Percentiles rank a stretch among this genome's conserved stretches.
Evolutionary conservation across 2,888 invertebrate species (phyloP).

Genomic region (Drosophila sordidula): DNA sequence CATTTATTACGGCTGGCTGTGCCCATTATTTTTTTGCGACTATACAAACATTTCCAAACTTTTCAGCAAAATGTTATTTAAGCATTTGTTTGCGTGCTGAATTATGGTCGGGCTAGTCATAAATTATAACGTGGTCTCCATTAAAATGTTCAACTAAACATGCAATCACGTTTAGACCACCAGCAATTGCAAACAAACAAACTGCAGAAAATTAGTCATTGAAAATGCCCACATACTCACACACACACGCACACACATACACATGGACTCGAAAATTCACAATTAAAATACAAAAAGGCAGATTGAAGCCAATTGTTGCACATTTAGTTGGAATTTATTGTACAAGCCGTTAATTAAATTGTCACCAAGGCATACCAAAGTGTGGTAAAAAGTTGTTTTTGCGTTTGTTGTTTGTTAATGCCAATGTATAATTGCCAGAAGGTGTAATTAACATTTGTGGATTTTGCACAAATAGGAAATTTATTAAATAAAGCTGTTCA

Average conservation of each 20-base stretch:
- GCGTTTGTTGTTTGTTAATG: slow-evolving; percentile 6
- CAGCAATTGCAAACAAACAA: slow-evolving; percentile 13
- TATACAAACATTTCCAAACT: slow-evolving; percentile 23
- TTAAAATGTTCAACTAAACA: slow-evolving; percentile 65
- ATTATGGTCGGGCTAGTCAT: slow-evolving; percentile 35
- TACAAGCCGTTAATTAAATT: slow-evolving; percentile 68
- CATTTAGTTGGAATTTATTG: slow-evolving; percentile 16
- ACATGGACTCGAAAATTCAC: slow-evolving; percentile 19
- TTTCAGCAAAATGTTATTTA: slow-evolving; percentile 57
- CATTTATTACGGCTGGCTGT: slow-evolving; percentile 4
- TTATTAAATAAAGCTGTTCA: too few species aligned
- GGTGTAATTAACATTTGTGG: slow-evolving; percentile 14
- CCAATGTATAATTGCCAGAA: slow-evolving; percentile 3
- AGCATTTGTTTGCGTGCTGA: slow-evolving; percentile 69
- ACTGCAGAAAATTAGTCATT: slow-evolving; percentile 24
- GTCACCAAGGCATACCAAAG: slow-evolving; percentile 34
- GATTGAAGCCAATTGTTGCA: slow-evolving; percentile 61
- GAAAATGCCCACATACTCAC: slow-evolving; percentile 7
- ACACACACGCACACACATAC: slow-evolving; percentile 1
- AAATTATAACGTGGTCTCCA: slow-evolving; percentile 52
- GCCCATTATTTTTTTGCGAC: slow-evolving; percentile 3
- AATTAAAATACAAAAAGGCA: slow-evolving; percentile 53
- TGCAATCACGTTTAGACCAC: slow-evolving; percentile 45
- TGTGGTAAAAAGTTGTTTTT: slow-evolving; percentile 10
- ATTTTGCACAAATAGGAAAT: neutral